Percentiles rank a stretch among this genome's conserved stretches.
These are phyloP conservation scores for Tauraco hartlaubi DNA, from an alignment of 2,797 vertebrate species.

Conservation along the genomic window DNA sequence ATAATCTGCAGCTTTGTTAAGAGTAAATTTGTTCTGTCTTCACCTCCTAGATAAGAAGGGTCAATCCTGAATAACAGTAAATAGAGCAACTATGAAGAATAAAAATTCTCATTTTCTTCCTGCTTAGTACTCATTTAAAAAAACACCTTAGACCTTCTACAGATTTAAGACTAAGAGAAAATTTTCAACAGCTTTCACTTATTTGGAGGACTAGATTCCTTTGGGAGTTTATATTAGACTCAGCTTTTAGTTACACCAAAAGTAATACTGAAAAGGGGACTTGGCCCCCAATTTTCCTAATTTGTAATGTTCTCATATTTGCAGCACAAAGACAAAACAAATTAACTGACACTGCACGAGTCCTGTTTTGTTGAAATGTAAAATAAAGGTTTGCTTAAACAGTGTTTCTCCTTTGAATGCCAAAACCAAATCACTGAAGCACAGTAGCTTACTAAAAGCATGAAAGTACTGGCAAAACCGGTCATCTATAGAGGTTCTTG, in stretches of 20 bases:
- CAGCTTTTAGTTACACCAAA: neutral
- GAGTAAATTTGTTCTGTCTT: slow-evolving; percentile 72
- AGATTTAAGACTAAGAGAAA: neutral
- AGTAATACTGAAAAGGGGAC: neutral
- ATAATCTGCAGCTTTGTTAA: neutral
- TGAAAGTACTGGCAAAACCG: neutral
- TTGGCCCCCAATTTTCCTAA: neutral
- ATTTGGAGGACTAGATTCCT: neutral
- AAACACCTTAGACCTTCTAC: neutral
- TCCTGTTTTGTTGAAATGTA: neutral
- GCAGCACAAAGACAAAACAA: neutral
- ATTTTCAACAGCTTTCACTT: neutral
- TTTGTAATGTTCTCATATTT: neutral
- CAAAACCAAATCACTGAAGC: neutral
- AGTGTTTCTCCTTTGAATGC: neutral
- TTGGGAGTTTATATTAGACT: neutral
- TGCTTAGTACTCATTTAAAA: neutral
- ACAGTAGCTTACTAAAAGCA: neutral
- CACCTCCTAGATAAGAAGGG: slow-evolving; percentile 56
- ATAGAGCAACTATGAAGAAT: neutral
- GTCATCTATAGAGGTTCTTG: neutral
- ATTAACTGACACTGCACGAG: neutral
- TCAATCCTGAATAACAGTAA: neutral
- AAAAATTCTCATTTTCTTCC: neutral
- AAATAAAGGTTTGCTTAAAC: neutral